Conservation (phyloP, 2,113 vertebrate genomes). For the Elanus axillaris region DNA sequence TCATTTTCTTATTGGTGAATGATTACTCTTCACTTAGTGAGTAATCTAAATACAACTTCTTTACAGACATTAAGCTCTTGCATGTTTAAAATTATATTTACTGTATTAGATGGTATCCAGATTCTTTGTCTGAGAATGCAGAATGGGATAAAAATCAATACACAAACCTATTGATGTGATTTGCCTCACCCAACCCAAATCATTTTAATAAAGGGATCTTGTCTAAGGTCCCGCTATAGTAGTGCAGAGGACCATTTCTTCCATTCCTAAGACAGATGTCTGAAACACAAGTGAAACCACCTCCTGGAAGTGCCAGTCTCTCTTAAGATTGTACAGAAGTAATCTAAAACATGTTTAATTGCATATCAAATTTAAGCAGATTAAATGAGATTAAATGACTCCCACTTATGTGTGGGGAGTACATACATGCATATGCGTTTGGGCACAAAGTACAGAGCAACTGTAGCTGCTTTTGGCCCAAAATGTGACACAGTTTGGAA, state of each 20-base stretch:
- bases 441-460: not conserved
- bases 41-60: not conserved
- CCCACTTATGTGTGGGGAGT: not conserved
- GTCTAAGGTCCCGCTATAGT: not conserved
- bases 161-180: not conserved
- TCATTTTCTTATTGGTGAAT: not conserved
- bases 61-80: not conserved
- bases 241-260: not conserved
- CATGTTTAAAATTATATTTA: not conserved
- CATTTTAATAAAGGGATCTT: not conserved
- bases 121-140: not conserved
- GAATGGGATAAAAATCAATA: not conserved
- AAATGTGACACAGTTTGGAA: not conserved
- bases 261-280: not conserved
- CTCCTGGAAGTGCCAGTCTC: not conserved
- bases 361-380: not conserved
- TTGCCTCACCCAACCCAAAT: not conserved
- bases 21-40: not conserved
- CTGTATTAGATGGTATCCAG: not conserved
- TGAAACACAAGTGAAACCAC: not conserved
- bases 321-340: not conserved
- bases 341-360: not conserved
- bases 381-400: not conserved
- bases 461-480: not conserved
- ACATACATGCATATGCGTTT: not conserved